Conservation (phyloP, 2,113 vertebrate genomes). For the Labeo catla region DNA sequence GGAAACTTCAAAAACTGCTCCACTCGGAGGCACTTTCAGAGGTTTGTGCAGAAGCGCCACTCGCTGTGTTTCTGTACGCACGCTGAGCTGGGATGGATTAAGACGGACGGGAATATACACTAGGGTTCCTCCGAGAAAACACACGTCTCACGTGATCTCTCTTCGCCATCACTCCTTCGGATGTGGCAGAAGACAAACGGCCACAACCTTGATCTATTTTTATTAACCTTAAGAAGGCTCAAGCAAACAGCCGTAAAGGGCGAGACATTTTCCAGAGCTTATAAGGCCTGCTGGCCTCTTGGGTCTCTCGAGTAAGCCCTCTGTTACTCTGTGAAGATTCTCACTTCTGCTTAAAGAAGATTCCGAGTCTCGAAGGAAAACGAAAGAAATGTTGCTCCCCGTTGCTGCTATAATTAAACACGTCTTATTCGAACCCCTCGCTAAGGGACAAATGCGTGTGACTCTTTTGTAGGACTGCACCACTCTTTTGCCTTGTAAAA, state of each 20-base stretch:
- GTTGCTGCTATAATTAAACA: not conserved
- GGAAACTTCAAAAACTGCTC: not conserved
- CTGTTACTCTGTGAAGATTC: not conserved
- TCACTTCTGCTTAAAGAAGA: not conserved
- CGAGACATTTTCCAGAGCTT: slow-evolving; percentile 10
- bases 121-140: not conserved
- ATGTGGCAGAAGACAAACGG: not conserved
- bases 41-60: not conserved
- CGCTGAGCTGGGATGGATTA: not conserved
- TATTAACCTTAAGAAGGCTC: not conserved
- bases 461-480: not conserved
- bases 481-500: not conserved
- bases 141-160: not conserved
- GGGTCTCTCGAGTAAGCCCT: too few relatives aligned
- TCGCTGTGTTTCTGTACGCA: not conserved
- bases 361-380: not conserved
- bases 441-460: not conserved
- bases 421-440: not conserved
- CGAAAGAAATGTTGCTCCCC: not conserved
- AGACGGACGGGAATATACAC: not conserved
- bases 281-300: not conserved
- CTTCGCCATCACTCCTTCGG: not conserved
- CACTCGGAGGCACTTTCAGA: not conserved
- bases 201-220: slow-evolving; percentile 2
- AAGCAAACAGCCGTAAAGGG: not conserved